Evolutionary conservation across 2,113 vertebrate genomes (phyloP).

Genomic region (Pseudonaja textilis): DNA sequence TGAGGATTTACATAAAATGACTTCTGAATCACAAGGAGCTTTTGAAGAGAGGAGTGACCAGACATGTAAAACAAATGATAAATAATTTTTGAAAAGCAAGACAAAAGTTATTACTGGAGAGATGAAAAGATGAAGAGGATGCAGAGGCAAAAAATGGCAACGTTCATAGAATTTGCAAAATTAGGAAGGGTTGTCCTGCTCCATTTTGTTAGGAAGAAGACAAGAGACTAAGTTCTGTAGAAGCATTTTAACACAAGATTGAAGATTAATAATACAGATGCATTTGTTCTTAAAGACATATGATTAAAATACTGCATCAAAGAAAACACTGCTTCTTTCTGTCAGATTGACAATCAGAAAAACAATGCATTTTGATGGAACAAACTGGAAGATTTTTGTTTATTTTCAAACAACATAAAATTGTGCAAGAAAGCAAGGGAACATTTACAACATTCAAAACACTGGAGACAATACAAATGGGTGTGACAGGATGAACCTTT

Average conservation of each 20-base stretch:
- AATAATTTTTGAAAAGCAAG: background rate
- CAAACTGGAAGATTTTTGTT: background rate
- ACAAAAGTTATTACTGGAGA: background rate
- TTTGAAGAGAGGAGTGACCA: background rate
- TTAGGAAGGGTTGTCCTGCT: background rate
- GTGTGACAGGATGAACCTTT: background rate
- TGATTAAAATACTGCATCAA: background rate
- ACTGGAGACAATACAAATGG: background rate
- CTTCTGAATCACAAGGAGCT: background rate
- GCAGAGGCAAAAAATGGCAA: background rate
- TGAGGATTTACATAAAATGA: background rate
- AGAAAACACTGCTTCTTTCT: background rate
- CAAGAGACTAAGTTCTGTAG: background rate
- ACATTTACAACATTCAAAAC: background rate
- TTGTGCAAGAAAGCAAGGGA: background rate
- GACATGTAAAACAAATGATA: background rate
- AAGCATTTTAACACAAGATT: background rate
- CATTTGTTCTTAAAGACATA: background rate
- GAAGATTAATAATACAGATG: background rate
- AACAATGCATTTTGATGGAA: background rate
- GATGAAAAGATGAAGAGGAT: background rate
- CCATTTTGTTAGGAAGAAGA: background rate
- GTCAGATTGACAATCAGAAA: background rate
- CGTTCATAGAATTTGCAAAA: background rate
- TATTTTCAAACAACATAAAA: background rate